Evolutionary conservation across 2,797 vertebrate species (phyloP).

Genomic region (Saxicola maurus): DNA sequence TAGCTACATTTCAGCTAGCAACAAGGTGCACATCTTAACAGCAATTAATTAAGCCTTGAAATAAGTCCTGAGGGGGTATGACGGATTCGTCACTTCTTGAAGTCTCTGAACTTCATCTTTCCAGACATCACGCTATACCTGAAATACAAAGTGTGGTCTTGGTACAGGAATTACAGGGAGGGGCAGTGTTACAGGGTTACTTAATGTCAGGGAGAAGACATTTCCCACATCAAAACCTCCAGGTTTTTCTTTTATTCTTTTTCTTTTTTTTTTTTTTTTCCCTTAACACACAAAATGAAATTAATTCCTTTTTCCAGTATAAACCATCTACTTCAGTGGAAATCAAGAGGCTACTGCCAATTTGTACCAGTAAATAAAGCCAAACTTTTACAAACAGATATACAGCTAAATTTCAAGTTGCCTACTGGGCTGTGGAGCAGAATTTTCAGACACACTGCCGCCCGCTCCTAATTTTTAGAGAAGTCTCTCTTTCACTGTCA

Average conservation of each 20-base stretch:
- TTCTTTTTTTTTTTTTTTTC: neutral
- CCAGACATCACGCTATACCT: neutral
- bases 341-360: neutral
- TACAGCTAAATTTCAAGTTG: neutral
- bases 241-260: neutral
- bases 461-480: neutral
- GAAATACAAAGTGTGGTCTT: neutral
- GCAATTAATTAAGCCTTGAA: constrained; percentile 21
- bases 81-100: neutral
- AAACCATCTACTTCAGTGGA: neutral
- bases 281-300: neutral
- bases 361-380: neutral
- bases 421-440: neutral
- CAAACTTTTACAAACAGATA: neutral
- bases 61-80: neutral
- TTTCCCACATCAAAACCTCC: neutral
- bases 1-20: neutral
- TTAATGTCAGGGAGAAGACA: neutral
- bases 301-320: neutral
- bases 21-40: neutral
- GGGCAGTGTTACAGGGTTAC: neutral
- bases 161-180: neutral
- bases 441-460: neutral
- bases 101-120: constrained; percentile 9
- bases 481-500: neutral